Evolutionary conservation across 2,113 vertebrate genomes (phyloP).

Genomic region (Ailurus styani): DNA sequence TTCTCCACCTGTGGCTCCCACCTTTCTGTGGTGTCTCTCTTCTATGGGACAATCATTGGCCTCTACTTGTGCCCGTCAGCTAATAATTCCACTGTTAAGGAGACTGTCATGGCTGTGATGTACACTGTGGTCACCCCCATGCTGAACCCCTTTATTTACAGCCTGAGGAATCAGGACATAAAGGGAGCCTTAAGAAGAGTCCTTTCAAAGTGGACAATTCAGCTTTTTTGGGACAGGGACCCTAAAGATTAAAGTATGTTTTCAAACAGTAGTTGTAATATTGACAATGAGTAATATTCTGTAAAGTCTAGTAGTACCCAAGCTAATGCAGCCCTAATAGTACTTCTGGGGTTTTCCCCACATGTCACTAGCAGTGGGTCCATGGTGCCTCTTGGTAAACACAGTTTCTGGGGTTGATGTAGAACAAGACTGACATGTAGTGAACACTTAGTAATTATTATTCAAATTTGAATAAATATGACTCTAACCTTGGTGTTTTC

Average conservation of each 20-base stretch:
- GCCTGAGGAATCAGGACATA: conserved; percentile 68
- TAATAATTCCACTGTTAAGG: conserved; percentile 33
- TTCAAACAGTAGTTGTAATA: neutral
- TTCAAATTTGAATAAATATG: neutral
- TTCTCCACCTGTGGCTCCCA: conserved; percentile 73
- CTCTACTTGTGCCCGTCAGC: conserved; percentile 59
- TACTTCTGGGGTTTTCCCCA: neutral
- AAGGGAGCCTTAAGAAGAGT: conserved; percentile 47
- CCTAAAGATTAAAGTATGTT: neutral
- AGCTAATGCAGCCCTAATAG: neutral
- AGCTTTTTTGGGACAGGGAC: neutral
- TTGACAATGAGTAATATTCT: neutral
- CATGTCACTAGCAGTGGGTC: neutral
- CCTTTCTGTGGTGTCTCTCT: conserved; percentile 59
- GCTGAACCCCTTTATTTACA: conserved; percentile 73
- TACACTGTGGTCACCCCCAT: conserved; percentile 70
- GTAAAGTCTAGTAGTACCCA: neutral
- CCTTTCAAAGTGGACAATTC: neutral
- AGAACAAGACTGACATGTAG: neutral
- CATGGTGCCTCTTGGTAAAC: neutral
- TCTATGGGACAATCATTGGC: conserved; percentile 62
- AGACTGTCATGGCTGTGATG: conserved; percentile 64
- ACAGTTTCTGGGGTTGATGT: neutral
- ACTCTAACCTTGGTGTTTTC: neutral
- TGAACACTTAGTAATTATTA: neutral